Percentiles rank a stretch among this genome's conserved stretches.
These are phyloP conservation scores for Calephelis nemesis DNA, from an alignment of 1,140 invertebrate genomes.

Conservation along the genomic window DNA sequence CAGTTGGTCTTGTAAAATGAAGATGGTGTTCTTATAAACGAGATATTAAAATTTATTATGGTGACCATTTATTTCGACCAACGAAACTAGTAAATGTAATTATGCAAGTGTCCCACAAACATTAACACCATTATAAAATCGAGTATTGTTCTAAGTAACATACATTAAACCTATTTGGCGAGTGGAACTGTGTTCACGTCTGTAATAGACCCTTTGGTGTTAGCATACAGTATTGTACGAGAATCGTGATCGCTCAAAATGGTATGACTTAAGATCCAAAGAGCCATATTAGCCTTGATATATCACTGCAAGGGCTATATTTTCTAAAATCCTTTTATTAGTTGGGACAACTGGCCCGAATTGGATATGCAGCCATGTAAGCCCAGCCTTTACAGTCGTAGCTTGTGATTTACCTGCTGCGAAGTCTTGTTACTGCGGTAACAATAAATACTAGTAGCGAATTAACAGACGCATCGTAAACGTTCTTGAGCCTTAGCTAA, in stretches of 20 bases:
- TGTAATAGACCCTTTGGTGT: constrained; percentile 12
- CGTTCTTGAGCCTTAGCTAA: constrained; percentile 26
- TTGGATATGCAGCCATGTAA: constrained; percentile 38
- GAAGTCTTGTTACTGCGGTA: constrained; percentile 31
- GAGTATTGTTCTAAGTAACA: constrained; percentile 9
- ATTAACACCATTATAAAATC: constrained; percentile 7
- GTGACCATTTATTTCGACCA: no score
- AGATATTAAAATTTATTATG: no score
- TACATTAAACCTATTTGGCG: constrained; percentile 14
- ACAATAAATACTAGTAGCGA: constrained; percentile 62
- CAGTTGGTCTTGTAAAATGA: no score
- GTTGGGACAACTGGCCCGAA: constrained; percentile 29
- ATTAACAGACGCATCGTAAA: constrained; percentile 41
- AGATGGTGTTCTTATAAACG: no score
- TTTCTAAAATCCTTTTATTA: constrained; percentile 30
- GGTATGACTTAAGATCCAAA: constrained; percentile 33
- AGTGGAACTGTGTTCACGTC: constrained; percentile 1
- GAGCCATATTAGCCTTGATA: constrained; percentile 28
- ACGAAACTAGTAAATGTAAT: no score
- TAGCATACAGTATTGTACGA: constrained; percentile 24
- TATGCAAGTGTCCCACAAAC: neutral
- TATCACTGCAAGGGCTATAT: constrained; percentile 24
- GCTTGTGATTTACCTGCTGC: constrained; percentile 39
- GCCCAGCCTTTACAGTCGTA: constrained; percentile 30
- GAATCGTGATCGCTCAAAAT: constrained; percentile 37